Evolutionary conservation across 2,113 vertebrate genomes (phyloP).

Genomic region (Ictidomys tridecemlineatus): DNA sequence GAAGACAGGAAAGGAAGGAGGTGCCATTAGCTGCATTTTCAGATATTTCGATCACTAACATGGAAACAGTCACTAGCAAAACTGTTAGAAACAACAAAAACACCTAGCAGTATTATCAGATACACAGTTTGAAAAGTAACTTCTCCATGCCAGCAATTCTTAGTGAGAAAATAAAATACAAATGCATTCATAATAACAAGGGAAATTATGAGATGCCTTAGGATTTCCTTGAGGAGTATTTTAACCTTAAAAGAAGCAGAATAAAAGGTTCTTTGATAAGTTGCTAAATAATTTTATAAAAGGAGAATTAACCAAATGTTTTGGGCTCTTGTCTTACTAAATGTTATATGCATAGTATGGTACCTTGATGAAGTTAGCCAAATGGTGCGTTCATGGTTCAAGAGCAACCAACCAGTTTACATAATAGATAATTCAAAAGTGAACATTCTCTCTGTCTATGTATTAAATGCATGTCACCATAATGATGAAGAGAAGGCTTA

Average conservation of each 20-base stretch:
- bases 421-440: neutral
- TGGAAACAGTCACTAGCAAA: neutral
- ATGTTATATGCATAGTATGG: neutral
- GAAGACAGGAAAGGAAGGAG: neutral
- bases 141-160: neutral
- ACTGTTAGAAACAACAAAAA: neutral
- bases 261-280: neutral
- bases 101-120: neutral
- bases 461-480: neutral
- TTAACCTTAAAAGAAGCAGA: neutral
- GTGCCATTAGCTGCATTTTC: neutral
- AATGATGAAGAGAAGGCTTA: neutral
- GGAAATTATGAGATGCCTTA: neutral
- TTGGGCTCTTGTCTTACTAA: neutral
- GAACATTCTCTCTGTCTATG: neutral
- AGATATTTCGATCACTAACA: neutral
- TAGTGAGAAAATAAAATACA: neutral
- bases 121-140: neutral
- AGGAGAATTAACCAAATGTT: neutral
- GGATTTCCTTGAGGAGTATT: neutral
- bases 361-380: neutral
- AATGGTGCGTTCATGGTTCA: too few species aligned
- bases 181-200: neutral
- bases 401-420: neutral
- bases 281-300: neutral